phyloP scores from a whole-genome alignment of 1,140 invertebrate genomes.

The Platyscapa corneri region DNA sequence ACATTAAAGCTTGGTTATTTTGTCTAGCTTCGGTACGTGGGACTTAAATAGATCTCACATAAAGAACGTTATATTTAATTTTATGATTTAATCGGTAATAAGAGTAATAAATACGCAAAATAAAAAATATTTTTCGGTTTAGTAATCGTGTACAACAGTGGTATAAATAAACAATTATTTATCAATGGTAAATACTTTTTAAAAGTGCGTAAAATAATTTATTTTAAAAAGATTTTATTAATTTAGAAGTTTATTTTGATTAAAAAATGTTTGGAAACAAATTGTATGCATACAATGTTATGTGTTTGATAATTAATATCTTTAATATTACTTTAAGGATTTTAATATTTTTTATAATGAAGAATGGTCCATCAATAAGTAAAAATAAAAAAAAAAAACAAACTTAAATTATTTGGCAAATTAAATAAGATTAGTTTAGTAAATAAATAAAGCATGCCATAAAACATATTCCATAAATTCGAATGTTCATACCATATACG shows the following conservation, averaged over 20 bases:
- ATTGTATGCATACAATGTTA: neutral
- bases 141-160: constrained; percentile 38
- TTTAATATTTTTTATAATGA: constrained; percentile 17
- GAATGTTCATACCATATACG: neutral
- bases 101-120: neutral
- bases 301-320: too few species aligned
- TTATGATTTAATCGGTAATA: neutral
- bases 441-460: constrained; percentile 29
- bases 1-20: constrained; percentile 72
- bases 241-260: neutral
- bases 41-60: constrained; percentile 54
- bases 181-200: neutral
- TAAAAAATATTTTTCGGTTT: neutral
- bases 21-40: constrained; percentile 81
- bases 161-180: constrained; percentile 28
- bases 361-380: constrained; percentile 61
- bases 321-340: too few species aligned
- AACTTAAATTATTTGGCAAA: constrained; percentile 25
- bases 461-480: neutral
- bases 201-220: neutral
- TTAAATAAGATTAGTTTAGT: constrained; percentile 29
- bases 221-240: neutral
- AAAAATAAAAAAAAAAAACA: constrained; percentile 51
- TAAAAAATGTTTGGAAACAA: neutral
- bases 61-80: constrained; percentile 29